Evolutionary conservation across 2,888 invertebrate genomes (phyloP).

Genomic region (Melangyna quadrimaculata): DNA sequence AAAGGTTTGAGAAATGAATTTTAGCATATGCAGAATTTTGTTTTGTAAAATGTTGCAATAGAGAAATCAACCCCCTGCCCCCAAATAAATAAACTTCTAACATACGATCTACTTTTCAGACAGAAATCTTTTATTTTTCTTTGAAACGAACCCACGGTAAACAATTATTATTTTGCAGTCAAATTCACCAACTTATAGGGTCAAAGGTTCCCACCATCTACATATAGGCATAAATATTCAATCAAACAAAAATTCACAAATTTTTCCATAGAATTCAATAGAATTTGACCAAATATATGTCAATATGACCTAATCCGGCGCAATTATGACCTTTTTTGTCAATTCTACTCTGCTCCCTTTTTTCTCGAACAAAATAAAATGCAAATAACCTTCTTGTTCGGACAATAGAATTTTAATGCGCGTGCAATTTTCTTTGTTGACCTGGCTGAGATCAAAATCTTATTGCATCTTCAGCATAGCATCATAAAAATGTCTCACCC

Average conservation of each 20-base stretch:
- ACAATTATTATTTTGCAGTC: background rate
- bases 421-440: slow-evolving; percentile 48
- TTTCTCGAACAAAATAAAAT: background rate
- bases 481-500: slow-evolving; percentile 35
- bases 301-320: slow-evolving; percentile 56
- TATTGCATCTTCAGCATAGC: slow-evolving; percentile 39
- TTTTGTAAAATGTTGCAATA: background rate
- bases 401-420: slow-evolving; percentile 21
- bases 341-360: slow-evolving; percentile 3
- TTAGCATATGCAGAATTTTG: background rate
- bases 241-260: background rate
- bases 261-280: slow-evolving; percentile 21
- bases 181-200: background rate
- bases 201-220: background rate
- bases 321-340: slow-evolving; percentile 60
- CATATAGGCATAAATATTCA: background rate
- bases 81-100: background rate
- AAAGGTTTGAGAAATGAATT: background rate
- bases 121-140: background rate
- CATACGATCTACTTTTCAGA: background rate
- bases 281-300: slow-evolving; percentile 24
- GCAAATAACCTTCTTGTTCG: slow-evolving; percentile 54
- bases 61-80: background rate
- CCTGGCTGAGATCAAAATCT: slow-evolving; percentile 38
- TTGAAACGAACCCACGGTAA: background rate